Base-by-base conservation (phyloP, 2,888 invertebrate species). In the Bellardia bayeri region DNA sequence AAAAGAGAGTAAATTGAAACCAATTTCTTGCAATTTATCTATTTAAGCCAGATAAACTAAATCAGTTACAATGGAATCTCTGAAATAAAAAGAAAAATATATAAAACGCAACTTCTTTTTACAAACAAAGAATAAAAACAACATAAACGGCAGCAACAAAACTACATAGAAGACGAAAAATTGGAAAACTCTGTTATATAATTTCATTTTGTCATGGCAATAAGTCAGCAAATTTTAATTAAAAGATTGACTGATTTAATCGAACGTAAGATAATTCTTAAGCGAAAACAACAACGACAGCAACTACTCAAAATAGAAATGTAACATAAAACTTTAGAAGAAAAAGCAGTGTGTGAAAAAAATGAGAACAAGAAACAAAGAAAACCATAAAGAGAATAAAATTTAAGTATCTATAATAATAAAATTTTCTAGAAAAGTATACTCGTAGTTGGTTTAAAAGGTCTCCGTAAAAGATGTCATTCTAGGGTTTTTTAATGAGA, bases 201-300 rank as follows among this genome's bases (percentile, higher is more conserved):
- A 84, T 81, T 87, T 81, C 68, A 79, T 63, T 83, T 74, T 82
- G 72, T 51, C 68, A 78, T 87, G 85, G 71, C 75, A 87, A 78
- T 54, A 88, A 87, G 82, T 83, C 87, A 88, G 85, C 87, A 87
- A 85, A 87, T 82, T 88, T 87, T 88, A 88, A 88, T 88, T 88
- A 88, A 88, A 87, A 88, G 88, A 87, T 87, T 87, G 83, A 85
- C 76, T 78, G 85, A 87, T 83, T 88, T 82, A 85, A 87, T 85
- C 82, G 86, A 82, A 82, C 78, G 72, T 76, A 76, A 82, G 79
- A 84, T 45, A 79, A 68, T 74, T 68, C 75, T 79, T 82, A 54
- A 40, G 72, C 64, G 86, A 71, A 54, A 64, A 11, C n/a, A 3
- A 6, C 8, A 51, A 37, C 64, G 56, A 6, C 58, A 61, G 30